Evolutionary conservation across 1,140 invertebrate species (phyloP).

Genomic region (Anastrepha ludens): DNA sequence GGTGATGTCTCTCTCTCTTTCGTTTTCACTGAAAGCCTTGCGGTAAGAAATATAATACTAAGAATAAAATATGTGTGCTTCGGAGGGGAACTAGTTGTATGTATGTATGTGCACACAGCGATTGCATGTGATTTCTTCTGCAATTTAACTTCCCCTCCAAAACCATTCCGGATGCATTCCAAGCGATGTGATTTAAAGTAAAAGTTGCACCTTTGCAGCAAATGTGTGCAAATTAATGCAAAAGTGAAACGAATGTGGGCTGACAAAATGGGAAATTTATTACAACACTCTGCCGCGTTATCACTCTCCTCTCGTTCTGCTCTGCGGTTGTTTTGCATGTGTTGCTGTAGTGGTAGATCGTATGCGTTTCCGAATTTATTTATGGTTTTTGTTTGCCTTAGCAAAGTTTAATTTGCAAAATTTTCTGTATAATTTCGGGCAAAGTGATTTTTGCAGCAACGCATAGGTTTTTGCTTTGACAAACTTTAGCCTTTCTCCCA

Average conservation of each 20-base stretch:
- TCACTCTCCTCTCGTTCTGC: not conserved
- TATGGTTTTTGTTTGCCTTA: constrained; percentile 40
- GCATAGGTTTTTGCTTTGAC: not conserved
- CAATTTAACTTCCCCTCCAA: not conserved
- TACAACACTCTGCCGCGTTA: not conserved
- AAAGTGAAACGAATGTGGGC: constrained; percentile 14
- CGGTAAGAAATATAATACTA: constrained; percentile 1
- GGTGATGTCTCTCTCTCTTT: not conserved
- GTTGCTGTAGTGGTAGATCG: not conserved
- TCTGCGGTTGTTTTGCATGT: not conserved
- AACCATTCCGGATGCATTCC: not conserved
- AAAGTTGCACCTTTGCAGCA: constrained; percentile 31
- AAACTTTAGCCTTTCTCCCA: not conserved
- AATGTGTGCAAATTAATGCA: constrained; percentile 40
- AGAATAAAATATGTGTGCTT: not conserved
- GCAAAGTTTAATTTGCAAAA: constrained; percentile 34
- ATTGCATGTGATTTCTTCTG: not conserved
- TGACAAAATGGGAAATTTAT: constrained; percentile 40
- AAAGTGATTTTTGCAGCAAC: not conserved
- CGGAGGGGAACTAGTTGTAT: not conserved
- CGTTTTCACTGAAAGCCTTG: not conserved
- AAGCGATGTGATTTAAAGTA: constrained; percentile 35
- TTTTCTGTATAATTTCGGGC: constrained; percentile 30
- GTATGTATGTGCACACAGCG: not conserved
- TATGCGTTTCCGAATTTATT: constrained; percentile 20